A percentile compares a stretch with the other conserved stretches of the same genome.
These are phyloP conservation scores for Liparis tanakae DNA, from an alignment of 2,797 vertebrate species.

Conservation along the genomic window DNA sequence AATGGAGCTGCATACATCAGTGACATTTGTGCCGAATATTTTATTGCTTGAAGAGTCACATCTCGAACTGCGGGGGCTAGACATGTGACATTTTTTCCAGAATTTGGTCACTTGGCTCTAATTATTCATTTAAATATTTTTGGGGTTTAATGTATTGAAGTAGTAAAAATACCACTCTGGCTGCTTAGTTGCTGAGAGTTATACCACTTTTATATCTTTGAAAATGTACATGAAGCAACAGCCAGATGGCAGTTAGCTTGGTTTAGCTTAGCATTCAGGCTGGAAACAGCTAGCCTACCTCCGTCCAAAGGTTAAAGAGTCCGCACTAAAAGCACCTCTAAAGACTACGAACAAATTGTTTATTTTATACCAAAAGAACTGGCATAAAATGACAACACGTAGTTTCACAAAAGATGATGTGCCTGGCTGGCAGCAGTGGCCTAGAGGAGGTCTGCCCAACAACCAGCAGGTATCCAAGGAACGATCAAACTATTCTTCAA, in stretches of 20 bases:
- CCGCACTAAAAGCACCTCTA: too few relatives aligned
- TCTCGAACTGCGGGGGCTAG: background rate
- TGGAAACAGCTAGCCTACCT: background rate
- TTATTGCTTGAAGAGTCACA: background rate
- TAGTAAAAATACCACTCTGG: background rate
- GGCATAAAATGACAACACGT: too few relatives aligned
- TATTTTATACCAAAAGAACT: too few relatives aligned
- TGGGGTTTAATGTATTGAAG: background rate
- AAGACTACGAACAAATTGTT: too few relatives aligned
- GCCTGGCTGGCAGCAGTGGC: too few relatives aligned
- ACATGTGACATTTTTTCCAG: background rate
- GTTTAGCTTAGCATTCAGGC: too few relatives aligned
- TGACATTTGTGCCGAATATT: too few relatives aligned
- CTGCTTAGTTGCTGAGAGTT: background rate
- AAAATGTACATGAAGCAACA: background rate
- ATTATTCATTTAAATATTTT: background rate
- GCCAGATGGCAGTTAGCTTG: too few relatives aligned
- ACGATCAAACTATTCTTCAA: background rate
- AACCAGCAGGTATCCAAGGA: background rate
- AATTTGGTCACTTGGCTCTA: background rate
- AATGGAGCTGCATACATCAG: too few relatives aligned
- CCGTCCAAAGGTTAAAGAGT: background rate
- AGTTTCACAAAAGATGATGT: too few relatives aligned
- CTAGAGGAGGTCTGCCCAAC: background rate
- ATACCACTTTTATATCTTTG: background rate